A percentile compares a stretch with the other conserved stretches of the same genome.
phyloP scores from a whole-genome alignment of 1,140 invertebrate genomes.

The Lordiphosa stackelbergi region DNA sequence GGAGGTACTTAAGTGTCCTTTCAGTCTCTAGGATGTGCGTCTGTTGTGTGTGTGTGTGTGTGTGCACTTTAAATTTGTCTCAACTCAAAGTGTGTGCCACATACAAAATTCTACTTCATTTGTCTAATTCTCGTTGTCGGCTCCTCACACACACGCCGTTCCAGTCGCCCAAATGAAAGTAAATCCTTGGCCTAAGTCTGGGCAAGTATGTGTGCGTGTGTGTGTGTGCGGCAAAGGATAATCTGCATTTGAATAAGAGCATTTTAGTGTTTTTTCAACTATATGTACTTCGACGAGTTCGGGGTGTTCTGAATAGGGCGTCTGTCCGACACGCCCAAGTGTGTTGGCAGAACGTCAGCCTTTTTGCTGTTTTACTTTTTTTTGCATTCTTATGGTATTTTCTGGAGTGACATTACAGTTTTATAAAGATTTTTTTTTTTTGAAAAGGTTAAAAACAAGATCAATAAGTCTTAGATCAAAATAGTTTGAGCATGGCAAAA shows the following conservation, averaged over 20 bases:
- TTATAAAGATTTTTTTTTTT: background rate
- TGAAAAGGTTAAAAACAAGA: no score
- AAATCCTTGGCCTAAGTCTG: slow-evolving; percentile 67
- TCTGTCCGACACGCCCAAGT: slow-evolving; percentile 48
- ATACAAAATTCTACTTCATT: slow-evolving; percentile 70
- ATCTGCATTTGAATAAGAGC: slow-evolving; percentile 76
- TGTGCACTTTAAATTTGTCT: slow-evolving; percentile 43
- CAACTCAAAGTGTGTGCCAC: slow-evolving; percentile 30
- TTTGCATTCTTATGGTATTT: slow-evolving; percentile 7
- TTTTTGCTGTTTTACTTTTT: slow-evolving; percentile 54
- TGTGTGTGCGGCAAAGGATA: slow-evolving; percentile 56
- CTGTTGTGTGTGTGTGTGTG: slow-evolving; percentile 5
- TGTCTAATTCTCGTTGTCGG: slow-evolving; percentile 64
- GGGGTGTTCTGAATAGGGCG: slow-evolving; percentile 10
- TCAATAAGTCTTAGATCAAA: no score
- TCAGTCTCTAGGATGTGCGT: slow-evolving; percentile 8
- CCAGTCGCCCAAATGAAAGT: slow-evolving; percentile 62
- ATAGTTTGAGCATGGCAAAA: no score
- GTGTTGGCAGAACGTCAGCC: slow-evolving; percentile 63
- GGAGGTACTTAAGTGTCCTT: slow-evolving; percentile 66
- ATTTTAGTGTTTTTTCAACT: slow-evolving; percentile 73
- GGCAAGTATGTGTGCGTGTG: slow-evolving; percentile 20
- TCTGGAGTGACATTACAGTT: background rate
- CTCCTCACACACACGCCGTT: slow-evolving; percentile 42
- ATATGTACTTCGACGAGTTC: slow-evolving; percentile 29